Evolutionary conservation across 2,888 invertebrate genomes (phyloP).

Genomic region (Drosophila flavopinicola): DNA sequence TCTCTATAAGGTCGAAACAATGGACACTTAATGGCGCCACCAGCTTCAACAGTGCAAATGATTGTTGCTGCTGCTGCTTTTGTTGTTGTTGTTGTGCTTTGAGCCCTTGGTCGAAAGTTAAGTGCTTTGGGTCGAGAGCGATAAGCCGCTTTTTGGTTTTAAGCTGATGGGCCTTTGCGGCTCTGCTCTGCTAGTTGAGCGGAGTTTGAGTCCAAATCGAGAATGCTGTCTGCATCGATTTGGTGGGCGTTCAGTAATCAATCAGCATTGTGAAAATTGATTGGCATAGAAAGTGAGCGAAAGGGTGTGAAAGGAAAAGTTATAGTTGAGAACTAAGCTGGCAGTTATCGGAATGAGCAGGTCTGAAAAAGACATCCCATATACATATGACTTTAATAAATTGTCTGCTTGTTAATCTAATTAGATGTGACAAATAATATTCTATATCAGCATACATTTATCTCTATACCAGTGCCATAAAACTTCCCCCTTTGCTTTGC

Average conservation of each 20-base stretch:
- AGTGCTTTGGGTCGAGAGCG: slow-evolving; percentile 55
- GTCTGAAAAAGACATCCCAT: too few species aligned
- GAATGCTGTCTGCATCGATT: slow-evolving; percentile 8
- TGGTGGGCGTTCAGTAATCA: slow-evolving; percentile 39
- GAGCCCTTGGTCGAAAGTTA: slow-evolving; percentile 52
- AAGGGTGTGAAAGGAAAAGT: not conserved
- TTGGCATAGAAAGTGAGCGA: slow-evolving; percentile 19
- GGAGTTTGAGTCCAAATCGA: not conserved
- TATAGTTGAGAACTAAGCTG: not conserved
- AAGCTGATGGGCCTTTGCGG: slow-evolving; percentile 39
- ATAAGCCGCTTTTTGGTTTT: slow-evolving; percentile 52
- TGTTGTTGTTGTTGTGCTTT: slow-evolving; percentile 16
- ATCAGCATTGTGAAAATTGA: slow-evolving; percentile 34
- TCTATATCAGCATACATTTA: slow-evolving; percentile 9
- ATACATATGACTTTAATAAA: too few species aligned
- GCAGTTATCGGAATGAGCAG: not conserved
- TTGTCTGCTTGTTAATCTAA: not conserved
- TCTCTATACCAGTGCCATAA: not conserved
- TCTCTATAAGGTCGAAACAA: slow-evolving; percentile 27
- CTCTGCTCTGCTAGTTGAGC: slow-evolving; percentile 4
- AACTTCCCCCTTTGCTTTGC: not conserved
- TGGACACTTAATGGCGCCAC: slow-evolving; percentile 54
- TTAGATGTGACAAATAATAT: slow-evolving; percentile 8
- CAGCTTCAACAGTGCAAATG: slow-evolving; percentile 31
- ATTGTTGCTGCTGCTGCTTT: slow-evolving; percentile 22